Base-by-base conservation (phyloP, 2,888 invertebrate species). In the Parnassius glacialis region DNA sequence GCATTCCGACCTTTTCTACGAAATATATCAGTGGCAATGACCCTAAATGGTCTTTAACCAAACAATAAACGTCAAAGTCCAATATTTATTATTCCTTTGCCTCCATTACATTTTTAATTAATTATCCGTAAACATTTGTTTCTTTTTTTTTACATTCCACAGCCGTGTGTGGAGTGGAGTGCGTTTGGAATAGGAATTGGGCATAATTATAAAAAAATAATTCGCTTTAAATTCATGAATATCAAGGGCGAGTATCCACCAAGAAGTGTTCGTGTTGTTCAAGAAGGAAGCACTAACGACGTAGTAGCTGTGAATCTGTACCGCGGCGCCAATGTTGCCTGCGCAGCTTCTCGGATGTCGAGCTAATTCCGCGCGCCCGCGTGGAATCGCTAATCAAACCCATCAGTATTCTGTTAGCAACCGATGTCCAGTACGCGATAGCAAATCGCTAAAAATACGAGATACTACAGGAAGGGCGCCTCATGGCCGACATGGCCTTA, bases 401-500 rank as follows among this genome's bases (percentile, higher is more conserved):
- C 72, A 90, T 90, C 89, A 86, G 88, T 89, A 90, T 90, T 84
- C 90, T 72, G 74, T 65, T 67, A 69, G 75, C 83, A 78, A 69
- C 61, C 70, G 63, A 70, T 64, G 70, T 70, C 70, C 74, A 69
- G 72, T 75, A 72, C 74, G 73, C 75, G 78, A 77, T 80, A 82
- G 79, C 81, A 84, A 85, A 87, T 82, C 86, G 87, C 88, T 90
- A 89, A 90, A 90, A 89, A 90, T 90, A 89, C 79, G 75, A 83
- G 76, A 78, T 76, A 75, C 70, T 70, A 72, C 73, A 70, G 76
- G 89, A 84, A 87, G 85, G 87, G 84, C 86, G 80, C 65, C 72
- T 80, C 87, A 89, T 82, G 88, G 87, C 73, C 85, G 72, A 73
- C 73, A 80, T 81, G 76, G 73, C 83, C 84, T 85, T 83, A 84